Conservation (phyloP, 2,113 vertebrate genomes). For the Neolamprologus sp. region DNA sequence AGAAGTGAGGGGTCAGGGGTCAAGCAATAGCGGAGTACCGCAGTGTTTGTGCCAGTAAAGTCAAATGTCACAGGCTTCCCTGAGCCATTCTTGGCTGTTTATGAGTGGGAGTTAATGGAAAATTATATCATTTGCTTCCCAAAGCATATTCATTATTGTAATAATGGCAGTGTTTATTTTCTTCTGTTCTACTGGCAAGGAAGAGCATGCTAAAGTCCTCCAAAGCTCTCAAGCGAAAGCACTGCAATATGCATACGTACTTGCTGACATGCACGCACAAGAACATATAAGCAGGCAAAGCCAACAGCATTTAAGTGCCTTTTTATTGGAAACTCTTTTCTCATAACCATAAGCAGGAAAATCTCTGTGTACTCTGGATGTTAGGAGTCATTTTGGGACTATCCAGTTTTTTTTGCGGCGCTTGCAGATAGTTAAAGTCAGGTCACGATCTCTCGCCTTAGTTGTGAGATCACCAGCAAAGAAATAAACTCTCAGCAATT, state of each 20-base stretch:
- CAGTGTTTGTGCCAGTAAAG: constrained; percentile 34
- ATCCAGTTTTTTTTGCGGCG: not conserved
- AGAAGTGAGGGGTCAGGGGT: constrained; percentile 1
- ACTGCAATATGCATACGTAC: constrained; percentile 1
- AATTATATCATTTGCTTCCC: constrained; percentile 36
- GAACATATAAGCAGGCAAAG: not conserved
- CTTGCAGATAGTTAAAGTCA: not conserved
- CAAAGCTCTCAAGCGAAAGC: not conserved
- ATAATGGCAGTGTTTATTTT: constrained; percentile 60
- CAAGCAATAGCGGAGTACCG: not conserved
- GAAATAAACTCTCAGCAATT: not conserved
- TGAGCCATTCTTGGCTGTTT: constrained; percentile 46
- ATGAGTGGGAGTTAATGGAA: constrained; percentile 42
- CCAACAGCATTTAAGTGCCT: not conserved
- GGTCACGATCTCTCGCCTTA: not conserved
- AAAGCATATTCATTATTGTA: constrained; percentile 53
- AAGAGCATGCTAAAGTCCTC: not conserved
- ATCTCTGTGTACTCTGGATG: not conserved
- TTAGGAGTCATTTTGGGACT: constrained; percentile 3
- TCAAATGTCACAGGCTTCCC: constrained; percentile 63
- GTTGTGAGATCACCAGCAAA: not conserved
- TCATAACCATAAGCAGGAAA: constrained; percentile 29
- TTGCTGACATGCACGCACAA: not conserved
- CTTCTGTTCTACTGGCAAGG: constrained; percentile 15
- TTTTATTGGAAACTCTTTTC: constrained; percentile 40